Conservation (phyloP, 1,140 invertebrate genomes). For the Rhysida immarginata region DNA sequence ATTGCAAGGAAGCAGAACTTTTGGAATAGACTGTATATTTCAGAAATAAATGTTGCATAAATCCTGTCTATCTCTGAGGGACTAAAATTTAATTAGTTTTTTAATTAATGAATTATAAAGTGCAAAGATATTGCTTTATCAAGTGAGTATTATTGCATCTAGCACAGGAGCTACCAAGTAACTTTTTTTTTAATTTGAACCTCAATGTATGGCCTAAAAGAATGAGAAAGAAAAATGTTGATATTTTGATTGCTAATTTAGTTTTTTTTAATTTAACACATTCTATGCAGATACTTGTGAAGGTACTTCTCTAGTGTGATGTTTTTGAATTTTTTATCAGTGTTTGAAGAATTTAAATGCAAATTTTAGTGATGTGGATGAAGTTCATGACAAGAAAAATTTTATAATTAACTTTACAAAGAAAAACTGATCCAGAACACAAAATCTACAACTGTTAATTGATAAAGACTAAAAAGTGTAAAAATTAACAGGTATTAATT, state of each 20-base stretch:
- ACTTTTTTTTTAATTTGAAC: neutral
- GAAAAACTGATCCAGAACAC: neutral
- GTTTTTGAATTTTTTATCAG: neutral
- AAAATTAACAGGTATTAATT: neutral
- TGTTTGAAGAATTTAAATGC: neutral
- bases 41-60: neutral
- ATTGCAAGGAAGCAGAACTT: neutral
- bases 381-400: too few relatives aligned
- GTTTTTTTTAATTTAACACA: neutral
- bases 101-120: neutral
- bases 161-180: neutral
- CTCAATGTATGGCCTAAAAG: neutral
- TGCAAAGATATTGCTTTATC: neutral
- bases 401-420: too few relatives aligned
- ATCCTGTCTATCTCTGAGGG: neutral
- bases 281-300: neutral
- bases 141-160: neutral
- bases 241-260: neutral
- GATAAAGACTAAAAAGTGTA: neutral
- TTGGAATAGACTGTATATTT: neutral
- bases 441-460: neutral
- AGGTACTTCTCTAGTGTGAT: too few relatives aligned
- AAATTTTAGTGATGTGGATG: too few relatives aligned
- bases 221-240: neutral
- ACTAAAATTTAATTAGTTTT: neutral